phyloP scores from a whole-genome alignment of 2,888 invertebrate genomes.

The Heliconius charithonia region DNA sequence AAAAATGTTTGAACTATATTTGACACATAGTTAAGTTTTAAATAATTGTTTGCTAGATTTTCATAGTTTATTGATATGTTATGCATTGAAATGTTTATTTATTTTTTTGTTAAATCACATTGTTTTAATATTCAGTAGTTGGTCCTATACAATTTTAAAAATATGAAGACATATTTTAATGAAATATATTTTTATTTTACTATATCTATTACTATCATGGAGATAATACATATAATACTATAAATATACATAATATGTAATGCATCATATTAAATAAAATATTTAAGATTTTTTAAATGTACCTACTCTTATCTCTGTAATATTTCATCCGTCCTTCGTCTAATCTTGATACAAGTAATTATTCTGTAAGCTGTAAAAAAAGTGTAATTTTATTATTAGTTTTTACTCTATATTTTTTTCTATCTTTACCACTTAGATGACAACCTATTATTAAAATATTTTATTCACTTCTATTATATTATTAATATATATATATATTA shows the following conservation, averaged over 20 bases:
- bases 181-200: not conserved
- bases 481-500: not conserved
- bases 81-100: conserved; percentile 21
- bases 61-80: conserved; percentile 33
- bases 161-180: not conserved
- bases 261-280: too few species aligned
- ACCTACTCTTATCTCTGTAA: conserved; percentile 14
- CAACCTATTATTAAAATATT: not conserved
- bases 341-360: conserved; percentile 5
- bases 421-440: not conserved
- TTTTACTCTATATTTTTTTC: not conserved
- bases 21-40: conserved; percentile 36
- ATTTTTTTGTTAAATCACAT: not conserved
- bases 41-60: conserved; percentile 28
- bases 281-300: not conserved
- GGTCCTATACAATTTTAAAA: not conserved
- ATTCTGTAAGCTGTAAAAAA: not conserved
- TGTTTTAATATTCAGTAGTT: not conserved
- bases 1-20: conserved; percentile 32
- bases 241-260: not conserved
- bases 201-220: not conserved
- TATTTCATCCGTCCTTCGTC: conserved; percentile 25
- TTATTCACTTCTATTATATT: not conserved
- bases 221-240: not conserved
- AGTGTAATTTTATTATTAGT: not conserved